Conservation (phyloP, 2,113 vertebrate species). For the Caranx ignobilis region DNA sequence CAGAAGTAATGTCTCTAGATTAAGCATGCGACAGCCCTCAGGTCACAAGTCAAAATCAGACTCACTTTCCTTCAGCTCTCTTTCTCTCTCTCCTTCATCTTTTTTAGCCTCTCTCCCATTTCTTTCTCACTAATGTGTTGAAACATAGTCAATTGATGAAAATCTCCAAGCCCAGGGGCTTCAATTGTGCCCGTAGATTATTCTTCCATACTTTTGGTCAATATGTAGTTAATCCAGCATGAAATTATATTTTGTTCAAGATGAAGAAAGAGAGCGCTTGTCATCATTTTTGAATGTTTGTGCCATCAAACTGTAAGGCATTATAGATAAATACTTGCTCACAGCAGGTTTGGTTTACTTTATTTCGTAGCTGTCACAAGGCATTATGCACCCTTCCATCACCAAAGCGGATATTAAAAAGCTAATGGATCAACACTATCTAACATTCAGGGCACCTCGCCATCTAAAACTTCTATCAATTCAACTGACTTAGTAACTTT, state of each 20-base stretch:
- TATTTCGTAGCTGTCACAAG: constrained; percentile 81
- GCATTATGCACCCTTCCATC: constrained; percentile 71
- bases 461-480: constrained; percentile 27
- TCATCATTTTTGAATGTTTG: constrained; percentile 79
- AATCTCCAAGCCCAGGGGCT: constrained; percentile 63
- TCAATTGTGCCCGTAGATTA: constrained; percentile 65
- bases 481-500: constrained; percentile 32
- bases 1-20: constrained; percentile 74
- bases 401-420: constrained; percentile 55
- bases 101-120: background rate
- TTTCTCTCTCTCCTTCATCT: background rate
- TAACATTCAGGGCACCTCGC: constrained; percentile 35
- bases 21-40: constrained; percentile 59
- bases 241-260: constrained; percentile 84
- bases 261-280: constrained; percentile 71
- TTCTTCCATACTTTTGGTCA: constrained; percentile 77
- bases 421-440: constrained; percentile 58
- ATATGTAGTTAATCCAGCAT: constrained; percentile 83
- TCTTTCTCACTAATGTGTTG: constrained; percentile 42
- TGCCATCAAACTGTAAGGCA: constrained; percentile 75
- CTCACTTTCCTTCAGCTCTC: constrained; percentile 31
- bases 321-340: constrained; percentile 81
- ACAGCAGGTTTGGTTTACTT: constrained; percentile 72
- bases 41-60: constrained; percentile 69
- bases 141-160: constrained; percentile 68